phyloP scores from a whole-genome alignment of 2,797 vertebrate species.

The Scleropages formosus region DNA sequence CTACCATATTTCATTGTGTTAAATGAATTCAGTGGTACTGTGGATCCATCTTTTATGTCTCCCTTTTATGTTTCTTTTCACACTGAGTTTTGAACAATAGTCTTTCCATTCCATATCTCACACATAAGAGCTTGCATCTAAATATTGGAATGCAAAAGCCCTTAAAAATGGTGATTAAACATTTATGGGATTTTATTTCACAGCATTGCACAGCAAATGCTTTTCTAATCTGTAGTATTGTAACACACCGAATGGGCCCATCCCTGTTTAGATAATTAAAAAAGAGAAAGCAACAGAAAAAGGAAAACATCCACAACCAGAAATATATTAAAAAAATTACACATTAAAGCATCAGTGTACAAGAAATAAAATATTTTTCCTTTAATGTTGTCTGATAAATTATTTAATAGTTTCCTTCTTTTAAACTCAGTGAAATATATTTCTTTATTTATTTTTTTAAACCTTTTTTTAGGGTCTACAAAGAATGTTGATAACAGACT shows the following conservation, averaged over 20 bases:
- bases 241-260: conserved; percentile 47
- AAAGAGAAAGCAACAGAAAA: conserved; percentile 38
- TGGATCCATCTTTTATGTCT: conserved; percentile 48
- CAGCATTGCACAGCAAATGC: conserved; percentile 53
- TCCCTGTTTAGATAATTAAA: conserved; percentile 61
- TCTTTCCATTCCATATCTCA: conserved; percentile 39
- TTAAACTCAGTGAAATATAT: conserved; percentile 74
- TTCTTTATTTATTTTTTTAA: conserved; percentile 44
- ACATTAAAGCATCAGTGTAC: conserved; percentile 63
- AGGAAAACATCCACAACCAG: conserved; percentile 54
- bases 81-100: conserved; percentile 46
- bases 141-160: conserved; percentile 43
- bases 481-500: conserved; percentile 70
- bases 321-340: conserved; percentile 69
- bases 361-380: conserved; percentile 71
- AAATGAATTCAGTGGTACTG: conserved; percentile 56
- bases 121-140: conserved; percentile 51
- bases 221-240: conserved; percentile 38
- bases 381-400: conserved; percentile 67
- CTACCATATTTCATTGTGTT: conserved; percentile 47
- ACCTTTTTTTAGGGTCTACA: conserved; percentile 57
- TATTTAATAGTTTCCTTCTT: conserved; percentile 68
- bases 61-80: conserved; percentile 23
- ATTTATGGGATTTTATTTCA: conserved; percentile 42
- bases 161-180: conserved; percentile 47